These are phyloP conservation scores for Sylvia atricapilla DNA, from an alignment of 2,113 vertebrate genomes.

Conservation along the genomic window DNA sequence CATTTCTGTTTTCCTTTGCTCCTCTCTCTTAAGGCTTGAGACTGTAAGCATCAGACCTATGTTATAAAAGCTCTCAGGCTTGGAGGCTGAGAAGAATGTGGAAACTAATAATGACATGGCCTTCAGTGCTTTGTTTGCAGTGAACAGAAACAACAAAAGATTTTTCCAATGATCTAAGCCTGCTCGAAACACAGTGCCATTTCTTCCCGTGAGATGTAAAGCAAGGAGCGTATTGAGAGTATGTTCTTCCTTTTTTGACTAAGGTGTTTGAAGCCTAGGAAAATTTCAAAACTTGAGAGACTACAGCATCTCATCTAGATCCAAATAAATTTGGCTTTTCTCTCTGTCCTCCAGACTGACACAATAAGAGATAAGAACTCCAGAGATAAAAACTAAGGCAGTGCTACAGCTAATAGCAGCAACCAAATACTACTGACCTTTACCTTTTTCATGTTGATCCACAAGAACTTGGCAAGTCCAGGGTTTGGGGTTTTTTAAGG, in stretches of 20 bases:
- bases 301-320: background rate
- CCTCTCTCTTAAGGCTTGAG: conserved; percentile 17
- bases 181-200: background rate
- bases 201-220: conserved; percentile 18
- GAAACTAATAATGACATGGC: conserved; percentile 57
- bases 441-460: background rate
- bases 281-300: background rate
- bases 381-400: background rate
- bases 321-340: background rate
- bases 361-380: background rate
- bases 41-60: background rate
- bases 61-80: conserved; percentile 42
- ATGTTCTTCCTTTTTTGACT: background rate
- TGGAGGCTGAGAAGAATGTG: conserved; percentile 36
- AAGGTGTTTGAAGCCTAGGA: background rate
- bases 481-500: rapidly evolving
- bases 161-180: conserved; percentile 50
- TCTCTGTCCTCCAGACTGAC: background rate
- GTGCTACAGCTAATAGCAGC: background rate
- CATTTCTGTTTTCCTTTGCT: conserved; percentile 38
- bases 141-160: conserved; percentile 46
- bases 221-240: background rate
- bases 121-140: conserved; percentile 58
- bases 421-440: background rate
- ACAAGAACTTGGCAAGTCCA: background rate